Evolutionary conservation across 2,113 vertebrate species (phyloP).

Genomic region (Dromiciops gliroides): DNA sequence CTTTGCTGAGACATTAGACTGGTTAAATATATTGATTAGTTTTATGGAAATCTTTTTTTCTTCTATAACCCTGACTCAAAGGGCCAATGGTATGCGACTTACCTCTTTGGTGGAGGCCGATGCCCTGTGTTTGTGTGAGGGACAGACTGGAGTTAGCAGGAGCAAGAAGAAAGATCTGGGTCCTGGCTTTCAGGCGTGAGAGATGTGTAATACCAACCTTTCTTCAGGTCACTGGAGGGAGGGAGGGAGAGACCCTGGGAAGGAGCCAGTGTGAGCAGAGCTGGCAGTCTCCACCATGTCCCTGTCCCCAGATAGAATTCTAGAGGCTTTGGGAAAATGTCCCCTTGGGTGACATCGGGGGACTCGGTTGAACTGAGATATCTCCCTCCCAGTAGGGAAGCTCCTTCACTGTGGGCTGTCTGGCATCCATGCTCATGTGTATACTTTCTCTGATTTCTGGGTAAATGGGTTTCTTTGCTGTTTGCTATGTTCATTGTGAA

Average conservation of each 20-base stretch:
- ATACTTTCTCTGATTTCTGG: not conserved
- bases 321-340: not conserved
- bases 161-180: not conserved
- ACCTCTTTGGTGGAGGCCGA: not conserved
- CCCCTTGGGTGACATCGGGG: not conserved
- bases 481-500: not conserved
- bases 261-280: not conserved
- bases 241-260: not conserved
- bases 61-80: not conserved
- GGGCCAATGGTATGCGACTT: not conserved
- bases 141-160: not conserved
- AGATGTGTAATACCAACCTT: not conserved
- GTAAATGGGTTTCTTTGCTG: not conserved
- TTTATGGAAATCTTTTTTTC: not conserved
- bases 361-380: too few relatives aligned
- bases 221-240: not conserved
- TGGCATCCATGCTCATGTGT: too few relatives aligned
- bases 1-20: not conserved
- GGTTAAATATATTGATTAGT: not conserved
- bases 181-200: not conserved
- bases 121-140: not conserved
- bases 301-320: not conserved
- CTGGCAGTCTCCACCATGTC: not conserved
- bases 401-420: not conserved
- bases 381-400: not conserved